These are phyloP conservation scores for Elgaria multicarinata DNA, from an alignment of 2,113 vertebrate species.

Conservation along the genomic window DNA sequence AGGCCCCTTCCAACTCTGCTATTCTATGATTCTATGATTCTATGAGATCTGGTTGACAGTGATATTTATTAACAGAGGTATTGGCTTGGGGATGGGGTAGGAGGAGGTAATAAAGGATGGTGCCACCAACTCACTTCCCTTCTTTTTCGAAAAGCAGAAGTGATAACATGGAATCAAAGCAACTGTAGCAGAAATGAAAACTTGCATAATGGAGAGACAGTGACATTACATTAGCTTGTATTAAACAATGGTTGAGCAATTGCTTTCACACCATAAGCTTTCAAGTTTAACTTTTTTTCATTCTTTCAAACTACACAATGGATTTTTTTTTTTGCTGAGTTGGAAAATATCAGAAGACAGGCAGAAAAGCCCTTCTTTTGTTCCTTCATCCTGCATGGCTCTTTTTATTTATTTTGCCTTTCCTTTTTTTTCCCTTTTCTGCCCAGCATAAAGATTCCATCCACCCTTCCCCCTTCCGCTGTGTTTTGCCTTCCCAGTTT, in stretches of 20 bases:
- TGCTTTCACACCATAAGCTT: constrained; percentile 80
- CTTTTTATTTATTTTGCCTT: constrained; percentile 1
- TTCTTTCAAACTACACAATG: constrained; percentile 73
- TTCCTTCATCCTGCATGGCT: constrained; percentile 76
- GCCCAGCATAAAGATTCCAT: constrained; percentile 72
- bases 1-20: no score
- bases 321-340: constrained; percentile 82
- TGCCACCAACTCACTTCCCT: constrained; percentile 25
- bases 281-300: constrained; percentile 76
- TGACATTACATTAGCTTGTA: constrained; percentile 64
- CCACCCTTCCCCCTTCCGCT: constrained; percentile 28
- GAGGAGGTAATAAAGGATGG: constrained; percentile 48
- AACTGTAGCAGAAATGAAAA: constrained; percentile 58
- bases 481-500: constrained; percentile 51
- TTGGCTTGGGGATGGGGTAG: constrained; percentile 49
- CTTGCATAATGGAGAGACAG: constrained; percentile 57
- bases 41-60: constrained; percentile 74
- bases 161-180: constrained; percentile 56
- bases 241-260: constrained; percentile 77
- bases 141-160: constrained; percentile 69
- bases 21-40: no score
- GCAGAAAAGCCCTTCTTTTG: constrained; percentile 80
- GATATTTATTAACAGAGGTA: constrained; percentile 68
- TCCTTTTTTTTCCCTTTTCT: neutral
- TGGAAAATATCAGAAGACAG: constrained; percentile 83